Conservation (phyloP, 2,888 invertebrate genomes). For the Pterobdella sp. region DNA sequence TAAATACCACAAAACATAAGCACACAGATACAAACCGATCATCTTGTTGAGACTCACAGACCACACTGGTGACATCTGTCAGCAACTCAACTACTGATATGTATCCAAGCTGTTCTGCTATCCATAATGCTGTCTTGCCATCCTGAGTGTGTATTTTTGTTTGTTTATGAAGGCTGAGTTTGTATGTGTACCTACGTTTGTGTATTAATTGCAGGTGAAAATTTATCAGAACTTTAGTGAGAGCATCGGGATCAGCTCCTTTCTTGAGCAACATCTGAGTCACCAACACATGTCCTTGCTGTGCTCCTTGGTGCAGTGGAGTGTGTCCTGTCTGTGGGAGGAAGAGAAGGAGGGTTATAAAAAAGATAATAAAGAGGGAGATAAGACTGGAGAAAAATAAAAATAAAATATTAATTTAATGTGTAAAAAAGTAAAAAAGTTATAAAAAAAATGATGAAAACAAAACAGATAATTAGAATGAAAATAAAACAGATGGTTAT, state of each 20-base stretch:
- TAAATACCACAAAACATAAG: no score
- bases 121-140: conserved; percentile 92
- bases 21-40: no score
- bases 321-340: conserved; percentile 37
- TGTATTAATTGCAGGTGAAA: no score
- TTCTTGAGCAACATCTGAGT: conserved; percentile 68
- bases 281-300: conserved; percentile 95
- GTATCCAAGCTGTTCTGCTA: conserved; percentile 93
- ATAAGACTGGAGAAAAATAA: neutral
- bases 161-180: neutral
- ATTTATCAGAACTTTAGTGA: no score
- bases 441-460: neutral
- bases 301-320: conserved; percentile 96
- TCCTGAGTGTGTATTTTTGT: conserved; percentile 59
- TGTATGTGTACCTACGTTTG: neutral
- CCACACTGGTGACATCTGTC: conserved; percentile 85
- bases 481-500: neutral
- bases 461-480: neutral
- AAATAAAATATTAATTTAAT: neutral
- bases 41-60: no score
- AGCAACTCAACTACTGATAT: conserved; percentile 94
- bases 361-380: neutral
- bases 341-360: neutral
- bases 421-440: neutral
- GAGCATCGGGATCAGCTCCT: conserved; percentile 66